Percentiles rank a stretch among this genome's conserved stretches.
Conservation (phyloP, 2,888 invertebrate species). For the Phasia obesa region DNA sequence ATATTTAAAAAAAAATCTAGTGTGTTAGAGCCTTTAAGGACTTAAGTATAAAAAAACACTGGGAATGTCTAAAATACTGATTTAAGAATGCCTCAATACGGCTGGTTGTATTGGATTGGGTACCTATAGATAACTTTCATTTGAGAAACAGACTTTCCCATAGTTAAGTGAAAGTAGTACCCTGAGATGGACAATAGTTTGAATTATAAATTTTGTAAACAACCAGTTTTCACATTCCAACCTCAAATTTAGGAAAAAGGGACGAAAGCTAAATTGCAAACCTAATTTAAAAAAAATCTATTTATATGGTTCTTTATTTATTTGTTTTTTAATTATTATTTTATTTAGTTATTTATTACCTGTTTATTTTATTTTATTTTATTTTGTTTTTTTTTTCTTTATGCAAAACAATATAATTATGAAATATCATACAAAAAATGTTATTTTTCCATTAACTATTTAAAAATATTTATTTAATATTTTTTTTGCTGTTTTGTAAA, state of each 20-base stretch:
- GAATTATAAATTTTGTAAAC: too few species aligned
- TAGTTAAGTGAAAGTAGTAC: too few species aligned
- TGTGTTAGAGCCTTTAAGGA: too few species aligned
- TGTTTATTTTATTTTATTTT: slow-evolving; percentile 30
- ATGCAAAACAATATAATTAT: slow-evolving; percentile 37
- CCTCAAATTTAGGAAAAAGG: background rate
- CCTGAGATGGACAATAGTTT: too few species aligned
- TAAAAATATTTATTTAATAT: slow-evolving; percentile 58
- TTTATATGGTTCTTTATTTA: slow-evolving; percentile 1
- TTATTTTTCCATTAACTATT: slow-evolving; percentile 22
- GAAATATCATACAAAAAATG: slow-evolving; percentile 38
- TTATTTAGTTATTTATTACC: slow-evolving; percentile 36
- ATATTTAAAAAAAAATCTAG: too few species aligned
- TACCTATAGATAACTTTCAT: too few species aligned
- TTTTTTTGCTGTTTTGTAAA: slow-evolving; percentile 41
- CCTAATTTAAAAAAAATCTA: background rate
- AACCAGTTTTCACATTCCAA: too few species aligned
- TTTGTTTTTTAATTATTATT: slow-evolving; percentile 34
- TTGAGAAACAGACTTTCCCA: too few species aligned
- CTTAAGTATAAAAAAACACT: too few species aligned
- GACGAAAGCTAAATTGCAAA: background rate
- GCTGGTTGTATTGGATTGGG: too few species aligned
- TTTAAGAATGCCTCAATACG: too few species aligned
- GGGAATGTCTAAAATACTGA: too few species aligned
- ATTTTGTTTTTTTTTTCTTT: background rate